Evolutionary conservation across 2,888 invertebrate species (phyloP).

Genomic region (Troglohyphantes excavatus): DNA sequence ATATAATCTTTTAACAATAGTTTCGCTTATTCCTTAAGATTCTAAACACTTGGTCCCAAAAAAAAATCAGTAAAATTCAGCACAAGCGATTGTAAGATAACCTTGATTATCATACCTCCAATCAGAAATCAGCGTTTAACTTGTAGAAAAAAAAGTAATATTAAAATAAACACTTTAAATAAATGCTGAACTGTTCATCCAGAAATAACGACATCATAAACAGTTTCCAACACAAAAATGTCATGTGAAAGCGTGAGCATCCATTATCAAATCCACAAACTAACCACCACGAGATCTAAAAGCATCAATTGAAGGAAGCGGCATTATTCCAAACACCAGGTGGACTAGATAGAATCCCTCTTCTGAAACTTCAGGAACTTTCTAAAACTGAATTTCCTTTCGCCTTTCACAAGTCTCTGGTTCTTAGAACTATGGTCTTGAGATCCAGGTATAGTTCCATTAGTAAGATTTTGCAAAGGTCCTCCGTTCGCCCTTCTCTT

Average conservation of each 20-base stretch:
- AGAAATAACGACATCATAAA: constrained; percentile 1
- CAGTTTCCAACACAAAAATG: constrained; percentile 2
- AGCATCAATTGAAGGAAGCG: background rate
- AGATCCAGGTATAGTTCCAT: constrained; percentile 47
- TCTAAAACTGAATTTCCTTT: constrained; percentile 72
- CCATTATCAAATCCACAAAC: constrained; percentile 22
- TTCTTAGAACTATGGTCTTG: background rate
- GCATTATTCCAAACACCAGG: background rate
- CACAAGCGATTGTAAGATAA: background rate
- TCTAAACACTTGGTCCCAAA: constrained; percentile 40
- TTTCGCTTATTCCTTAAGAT: background rate
- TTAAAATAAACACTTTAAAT: constrained; percentile 9
- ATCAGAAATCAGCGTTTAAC: background rate
- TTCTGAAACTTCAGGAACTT: constrained; percentile 74
- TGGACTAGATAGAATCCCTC: constrained; percentile 78
- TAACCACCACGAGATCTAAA: constrained; percentile 1
- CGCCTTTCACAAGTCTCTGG: constrained; percentile 32
- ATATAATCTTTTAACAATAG: background rate
- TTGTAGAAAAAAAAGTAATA: background rate
- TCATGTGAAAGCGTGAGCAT: background rate
- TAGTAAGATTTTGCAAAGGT: constrained; percentile 70
- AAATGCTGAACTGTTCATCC: background rate
- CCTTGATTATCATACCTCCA: background rate
- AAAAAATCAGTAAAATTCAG: constrained; percentile 11
- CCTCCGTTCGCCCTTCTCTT: constrained; percentile 24